A percentile compares a stretch with the other conserved stretches of the same genome.
Evolutionary conservation across 2,888 invertebrate species (phyloP).

Genomic region (Drosophila demipolita): DNA sequence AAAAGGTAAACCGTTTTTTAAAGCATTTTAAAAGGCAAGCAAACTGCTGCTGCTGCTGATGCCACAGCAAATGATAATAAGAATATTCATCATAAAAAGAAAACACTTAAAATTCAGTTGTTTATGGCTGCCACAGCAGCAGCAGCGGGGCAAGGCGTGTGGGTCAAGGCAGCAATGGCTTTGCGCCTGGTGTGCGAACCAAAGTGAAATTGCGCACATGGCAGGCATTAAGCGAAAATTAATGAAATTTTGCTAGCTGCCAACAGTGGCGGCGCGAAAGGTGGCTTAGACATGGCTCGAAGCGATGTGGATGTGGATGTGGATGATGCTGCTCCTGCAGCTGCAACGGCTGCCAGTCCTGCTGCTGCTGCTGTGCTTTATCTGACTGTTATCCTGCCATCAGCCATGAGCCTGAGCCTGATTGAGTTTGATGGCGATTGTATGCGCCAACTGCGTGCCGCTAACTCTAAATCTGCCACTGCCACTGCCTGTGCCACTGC

Average conservation of each 20-base stretch:
- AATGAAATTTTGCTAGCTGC: conserved; percentile 71
- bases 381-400: conserved; percentile 58
- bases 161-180: neutral
- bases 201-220: conserved; percentile 77
- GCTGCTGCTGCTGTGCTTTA: conserved; percentile 20
- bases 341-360: neutral
- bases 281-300: conserved; percentile 34
- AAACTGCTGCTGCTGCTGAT: neutral
- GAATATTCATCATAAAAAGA: neutral
- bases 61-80: neutral
- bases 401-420: conserved; percentile 76
- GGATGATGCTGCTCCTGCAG: neutral
- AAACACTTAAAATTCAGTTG: neutral
- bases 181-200: conserved; percentile 11
- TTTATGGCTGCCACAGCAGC: neutral
- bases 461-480: conserved; percentile 40
- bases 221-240: conserved; percentile 79
- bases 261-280: conserved; percentile 23
- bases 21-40: neutral
- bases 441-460: conserved; percentile 58
- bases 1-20: neutral
- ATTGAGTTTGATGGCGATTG: conserved; percentile 80
- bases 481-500: conserved; percentile 27
- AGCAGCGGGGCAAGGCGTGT: neutral
- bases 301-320: neutral